Evolutionary conservation across 2,888 invertebrate species (phyloP), one percentile per base, ranked within the genome.

Genomic region (Melipona bicolor): DNA sequence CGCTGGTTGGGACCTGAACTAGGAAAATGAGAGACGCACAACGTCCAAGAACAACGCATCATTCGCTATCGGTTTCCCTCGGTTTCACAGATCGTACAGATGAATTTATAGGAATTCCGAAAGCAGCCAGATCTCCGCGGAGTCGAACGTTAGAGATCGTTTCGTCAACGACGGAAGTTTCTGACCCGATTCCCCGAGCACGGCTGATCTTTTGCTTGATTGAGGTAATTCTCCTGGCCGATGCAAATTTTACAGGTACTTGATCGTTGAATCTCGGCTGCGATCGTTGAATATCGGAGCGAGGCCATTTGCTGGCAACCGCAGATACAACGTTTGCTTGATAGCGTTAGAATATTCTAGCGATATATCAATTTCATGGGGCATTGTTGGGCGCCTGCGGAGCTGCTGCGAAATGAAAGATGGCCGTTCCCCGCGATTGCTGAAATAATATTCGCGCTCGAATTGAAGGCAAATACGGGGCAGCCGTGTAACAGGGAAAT

Each of bases 21-120:
- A n/a, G 50, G 13, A 1, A 13, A 50, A 43, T 64, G 15, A 62
- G 15, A 56, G 6, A 69, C 54, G 56, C 21, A n/a, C 52, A 50
- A 64, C 52, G 65, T 71, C n/a, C 4, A 19, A 56, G 17, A 32
- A 24, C 32, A 21, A 52, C 61, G 73, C 50, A 43, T 74, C 61
- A 62, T 36, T 52, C 24, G 19, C n/a, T 6, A 9, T 17, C 50
- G 15, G 17, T 68, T 19, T 4, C 17, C 24, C 49, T 43, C 1
- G n/a, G 17, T 43, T 27, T 27, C 19, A 24, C 36, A 21, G 19
- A 21, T 36, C 13, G 17, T 15, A 15, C 13, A 24, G 15, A 54
- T 36, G 24, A 49, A 50, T 65, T 32, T n/a, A 36, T 59, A 24
- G 15, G 27, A 5, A 21, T 21, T 54, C 19, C n/a, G n/a, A 19